Conservation (phyloP, 2,113 vertebrate genomes). For the Gopherus flavomarginatus region DNA sequence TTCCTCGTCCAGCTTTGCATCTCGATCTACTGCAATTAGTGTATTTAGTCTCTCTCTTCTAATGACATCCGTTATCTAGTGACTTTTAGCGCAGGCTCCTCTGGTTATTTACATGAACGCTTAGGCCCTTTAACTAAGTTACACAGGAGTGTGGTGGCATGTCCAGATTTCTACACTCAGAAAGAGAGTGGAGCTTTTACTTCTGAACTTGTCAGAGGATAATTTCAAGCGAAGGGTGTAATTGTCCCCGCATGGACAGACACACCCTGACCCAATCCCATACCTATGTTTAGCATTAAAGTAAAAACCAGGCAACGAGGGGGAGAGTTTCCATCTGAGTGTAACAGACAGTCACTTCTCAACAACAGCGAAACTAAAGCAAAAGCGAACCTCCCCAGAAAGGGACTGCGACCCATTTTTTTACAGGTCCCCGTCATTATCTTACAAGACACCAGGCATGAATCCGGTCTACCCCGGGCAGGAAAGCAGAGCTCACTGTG, state of each 20-base stretch:
- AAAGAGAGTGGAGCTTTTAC: not conserved
- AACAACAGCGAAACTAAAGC: not conserved
- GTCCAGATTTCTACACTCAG: not conserved
- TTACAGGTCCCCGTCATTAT: not conserved
- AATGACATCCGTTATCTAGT: not conserved
- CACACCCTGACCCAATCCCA: not conserved
- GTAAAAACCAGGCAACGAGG: not conserved
- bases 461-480: not conserved
- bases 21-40: constrained; percentile 8
- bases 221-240: constrained; percentile 35
- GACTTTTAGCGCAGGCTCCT: constrained; percentile 29
- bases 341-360: not conserved
- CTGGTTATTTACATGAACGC: not conserved
- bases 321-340: not conserved
- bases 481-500: not conserved
- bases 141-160: not conserved
- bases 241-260: constrained; percentile 47
- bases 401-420: accelerated
- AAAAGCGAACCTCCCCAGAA: not conserved
- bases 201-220: constrained; percentile 27
- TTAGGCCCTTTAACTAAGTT: not conserved
- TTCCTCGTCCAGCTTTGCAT: constrained; percentile 48
- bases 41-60: constrained; percentile 1
- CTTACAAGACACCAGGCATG: too few relatives aligned
- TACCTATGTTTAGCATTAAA: not conserved